Evolutionary conservation across 2,888 invertebrate genomes (phyloP).

Genomic region (Hirtodrosophila alboralis): DNA sequence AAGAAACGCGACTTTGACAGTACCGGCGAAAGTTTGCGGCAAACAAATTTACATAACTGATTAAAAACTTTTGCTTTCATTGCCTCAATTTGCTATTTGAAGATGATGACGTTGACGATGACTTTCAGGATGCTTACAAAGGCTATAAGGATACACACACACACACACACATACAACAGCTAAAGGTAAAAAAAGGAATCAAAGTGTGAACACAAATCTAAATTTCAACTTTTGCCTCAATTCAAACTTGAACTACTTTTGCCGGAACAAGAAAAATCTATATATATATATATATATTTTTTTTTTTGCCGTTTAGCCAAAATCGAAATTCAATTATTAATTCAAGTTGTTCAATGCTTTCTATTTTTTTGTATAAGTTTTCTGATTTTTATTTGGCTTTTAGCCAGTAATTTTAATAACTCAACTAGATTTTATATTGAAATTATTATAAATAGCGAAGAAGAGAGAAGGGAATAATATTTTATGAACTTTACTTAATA

Average conservation of each 20-base stretch:
- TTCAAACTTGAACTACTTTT: constrained; percentile 45
- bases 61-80: constrained; percentile 70
- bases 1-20: constrained; percentile 39
- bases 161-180: background rate
- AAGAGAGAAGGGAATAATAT: background rate
- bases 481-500: no score
- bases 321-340: constrained; percentile 62
- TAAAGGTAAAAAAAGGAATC: constrained; percentile 24
- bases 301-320: no score
- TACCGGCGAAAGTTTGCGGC: constrained; percentile 43
- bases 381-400: no score
- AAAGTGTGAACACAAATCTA: constrained; percentile 28
- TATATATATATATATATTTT: no score
- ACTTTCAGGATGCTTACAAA: no score
- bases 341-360: constrained; percentile 44
- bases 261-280: no score
- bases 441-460: background rate
- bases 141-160: no score
- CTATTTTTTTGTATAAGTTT: no score
- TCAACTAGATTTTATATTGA: constrained; percentile 5
- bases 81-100: constrained; percentile 57
- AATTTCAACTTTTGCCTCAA: constrained; percentile 38
- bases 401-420: background rate
- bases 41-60: constrained; percentile 77
- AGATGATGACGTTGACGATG: constrained; percentile 20